phyloP scores from a whole-genome alignment of 2,888 invertebrate species.

The Erynnis tages region DNA sequence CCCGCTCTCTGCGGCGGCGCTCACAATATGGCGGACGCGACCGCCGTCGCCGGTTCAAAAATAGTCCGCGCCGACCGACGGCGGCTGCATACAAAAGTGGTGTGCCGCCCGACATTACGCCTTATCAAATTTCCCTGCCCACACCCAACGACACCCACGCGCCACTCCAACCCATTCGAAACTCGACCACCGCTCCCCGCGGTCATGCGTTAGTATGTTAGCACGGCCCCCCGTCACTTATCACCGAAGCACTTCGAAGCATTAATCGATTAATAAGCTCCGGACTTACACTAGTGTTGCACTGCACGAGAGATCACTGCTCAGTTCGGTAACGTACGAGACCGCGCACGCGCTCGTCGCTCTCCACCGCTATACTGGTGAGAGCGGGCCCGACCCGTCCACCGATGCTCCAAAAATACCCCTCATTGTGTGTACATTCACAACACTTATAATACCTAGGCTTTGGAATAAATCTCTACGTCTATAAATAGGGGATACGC shows the following conservation, averaged over 20 bases:
- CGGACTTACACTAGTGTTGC: constrained; percentile 63
- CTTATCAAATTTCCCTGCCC: constrained; percentile 80
- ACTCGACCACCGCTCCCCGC: constrained; percentile 39
- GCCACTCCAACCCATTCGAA: constrained; percentile 43
- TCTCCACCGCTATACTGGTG: constrained; percentile 60
- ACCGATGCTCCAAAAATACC: constrained; percentile 69
- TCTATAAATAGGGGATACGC: constrained; percentile 59
- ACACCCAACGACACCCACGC: constrained; percentile 57
- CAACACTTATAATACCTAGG: constrained; percentile 68
- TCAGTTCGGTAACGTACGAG: constrained; percentile 44
- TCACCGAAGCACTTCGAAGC: constrained; percentile 54
- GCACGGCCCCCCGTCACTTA: constrained; percentile 57
- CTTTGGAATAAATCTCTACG: constrained; percentile 65
- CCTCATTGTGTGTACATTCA: constrained; percentile 70
- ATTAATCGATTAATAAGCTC: constrained; percentile 66
- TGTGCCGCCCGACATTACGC: constrained; percentile 56
- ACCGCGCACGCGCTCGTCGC: constrained; percentile 54
- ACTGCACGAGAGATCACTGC: constrained; percentile 50
- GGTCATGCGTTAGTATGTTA: constrained; percentile 77
- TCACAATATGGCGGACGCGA: constrained; percentile 51
- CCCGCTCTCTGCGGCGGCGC: constrained; percentile 40
- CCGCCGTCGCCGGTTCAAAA: constrained; percentile 59
- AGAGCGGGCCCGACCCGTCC: constrained; percentile 48
- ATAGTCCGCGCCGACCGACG: constrained; percentile 60
- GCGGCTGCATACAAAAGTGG: constrained; percentile 78